Evolutionary conservation across 2,888 invertebrate species (phyloP).

Genomic region (Sinotaia quadrata): DNA sequence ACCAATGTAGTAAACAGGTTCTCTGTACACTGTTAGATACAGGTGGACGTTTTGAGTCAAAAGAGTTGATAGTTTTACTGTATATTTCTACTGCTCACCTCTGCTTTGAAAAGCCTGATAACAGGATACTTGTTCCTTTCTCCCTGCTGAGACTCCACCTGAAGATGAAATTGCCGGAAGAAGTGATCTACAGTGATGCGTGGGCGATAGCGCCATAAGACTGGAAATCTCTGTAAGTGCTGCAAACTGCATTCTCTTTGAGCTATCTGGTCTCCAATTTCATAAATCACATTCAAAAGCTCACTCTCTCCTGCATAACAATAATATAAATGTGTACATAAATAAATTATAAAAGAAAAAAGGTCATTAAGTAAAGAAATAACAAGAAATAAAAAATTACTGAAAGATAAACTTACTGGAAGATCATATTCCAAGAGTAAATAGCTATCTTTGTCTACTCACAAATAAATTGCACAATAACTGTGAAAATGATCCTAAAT

Average conservation of each 20-base stretch:
- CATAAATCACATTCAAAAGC: conserved; percentile 20
- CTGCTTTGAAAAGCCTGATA: conserved; percentile 28
- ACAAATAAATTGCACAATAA: too few relatives aligned
- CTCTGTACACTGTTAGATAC: too few relatives aligned
- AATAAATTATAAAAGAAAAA: background rate
- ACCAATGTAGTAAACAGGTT: too few relatives aligned
- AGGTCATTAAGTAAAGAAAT: background rate
- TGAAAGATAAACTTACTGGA: too few relatives aligned
- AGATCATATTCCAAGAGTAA: too few relatives aligned
- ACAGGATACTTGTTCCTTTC: conserved; percentile 8
- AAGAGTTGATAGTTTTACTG: too few relatives aligned
- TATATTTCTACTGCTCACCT: too few relatives aligned
- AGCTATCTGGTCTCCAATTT: background rate
- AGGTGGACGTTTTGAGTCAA: too few relatives aligned
- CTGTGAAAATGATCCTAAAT: too few relatives aligned
- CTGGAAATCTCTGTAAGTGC: conserved; percentile 31
- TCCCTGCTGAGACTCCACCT: conserved; percentile 15
- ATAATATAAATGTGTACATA: too few relatives aligned
- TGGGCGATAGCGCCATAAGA: conserved; percentile 47
- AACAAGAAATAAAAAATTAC: too few relatives aligned
- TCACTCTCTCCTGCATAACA: conserved; percentile 8
- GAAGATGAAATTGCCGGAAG: conserved; percentile 39
- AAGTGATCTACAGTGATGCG: conserved; percentile 49
- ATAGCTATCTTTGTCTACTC: too few relatives aligned
- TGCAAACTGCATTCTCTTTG: background rate